phyloP scores from a whole-genome alignment of 2,888 invertebrate species.

The Lissonota sp. region DNA sequence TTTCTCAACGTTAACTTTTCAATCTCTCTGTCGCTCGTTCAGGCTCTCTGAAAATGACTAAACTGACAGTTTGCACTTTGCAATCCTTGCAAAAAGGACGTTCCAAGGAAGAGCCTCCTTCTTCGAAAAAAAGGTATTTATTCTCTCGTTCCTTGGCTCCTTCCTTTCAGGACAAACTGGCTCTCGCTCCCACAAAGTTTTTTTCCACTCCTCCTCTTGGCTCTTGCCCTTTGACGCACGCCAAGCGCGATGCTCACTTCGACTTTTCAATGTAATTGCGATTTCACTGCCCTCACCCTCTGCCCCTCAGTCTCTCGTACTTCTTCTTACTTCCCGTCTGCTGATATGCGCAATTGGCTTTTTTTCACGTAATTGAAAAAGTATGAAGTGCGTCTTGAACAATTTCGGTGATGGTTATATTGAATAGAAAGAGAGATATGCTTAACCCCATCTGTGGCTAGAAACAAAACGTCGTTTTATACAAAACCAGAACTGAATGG shows the following conservation, averaged over 20 bases:
- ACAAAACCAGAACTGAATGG: no score
- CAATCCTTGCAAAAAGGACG: slow-evolving; percentile 41
- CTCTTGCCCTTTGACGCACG: slow-evolving; percentile 57
- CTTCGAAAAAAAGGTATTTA: slow-evolving; percentile 55
- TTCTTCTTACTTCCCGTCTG: neutral
- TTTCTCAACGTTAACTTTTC: slow-evolving; percentile 60
- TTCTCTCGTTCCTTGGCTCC: slow-evolving; percentile 20
- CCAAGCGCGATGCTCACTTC: slow-evolving; percentile 58
- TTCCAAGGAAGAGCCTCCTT: slow-evolving; percentile 21
- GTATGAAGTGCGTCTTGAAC: slow-evolving; percentile 50
- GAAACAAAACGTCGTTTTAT: no score
- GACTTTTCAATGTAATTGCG: slow-evolving; percentile 66
- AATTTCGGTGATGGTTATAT: slow-evolving; percentile 14
- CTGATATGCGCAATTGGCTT: slow-evolving; percentile 54
- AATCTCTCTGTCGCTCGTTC: slow-evolving; percentile 40
- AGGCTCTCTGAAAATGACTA: slow-evolving; percentile 39
- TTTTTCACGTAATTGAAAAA: slow-evolving; percentile 50
- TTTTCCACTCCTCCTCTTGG: slow-evolving; percentile 56
- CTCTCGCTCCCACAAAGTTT: slow-evolving; percentile 52
- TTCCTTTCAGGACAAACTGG: slow-evolving; percentile 39
- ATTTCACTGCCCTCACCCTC: slow-evolving; percentile 7
- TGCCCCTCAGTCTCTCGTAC: neutral
- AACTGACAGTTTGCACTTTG: slow-evolving; percentile 60
- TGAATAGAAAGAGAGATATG: no score
- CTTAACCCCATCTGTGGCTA: no score